Evolutionary conservation across 2,888 invertebrate species (phyloP).

Genomic region (Melangyna quadrimaculata): DNA sequence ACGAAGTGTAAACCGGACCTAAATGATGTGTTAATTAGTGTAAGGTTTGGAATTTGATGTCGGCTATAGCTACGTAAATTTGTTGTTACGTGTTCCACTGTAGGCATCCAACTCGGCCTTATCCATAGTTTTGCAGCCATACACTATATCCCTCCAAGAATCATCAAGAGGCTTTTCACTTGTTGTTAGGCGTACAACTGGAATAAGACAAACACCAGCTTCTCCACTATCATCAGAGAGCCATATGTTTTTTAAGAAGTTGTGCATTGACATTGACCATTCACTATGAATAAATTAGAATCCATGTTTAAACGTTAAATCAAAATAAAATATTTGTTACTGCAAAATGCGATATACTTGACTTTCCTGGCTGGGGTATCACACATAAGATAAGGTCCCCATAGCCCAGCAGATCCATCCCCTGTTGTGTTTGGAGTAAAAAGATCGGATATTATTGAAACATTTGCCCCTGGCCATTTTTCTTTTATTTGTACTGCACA

Average conservation of each 20-base stretch:
- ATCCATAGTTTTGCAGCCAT: conserved; percentile 80
- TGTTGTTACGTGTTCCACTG: conserved; percentile 77
- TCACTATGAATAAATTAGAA: conserved; percentile 81
- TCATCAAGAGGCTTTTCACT: conserved; percentile 75
- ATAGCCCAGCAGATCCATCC: conserved; percentile 89
- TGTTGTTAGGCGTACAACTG: conserved; percentile 80
- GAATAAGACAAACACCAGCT: conserved; percentile 82
- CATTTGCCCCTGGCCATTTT: conserved; percentile 82
- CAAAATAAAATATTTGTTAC: neutral
- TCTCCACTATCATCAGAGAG: conserved; percentile 82
- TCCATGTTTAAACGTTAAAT: neutral
- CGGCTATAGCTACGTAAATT: conserved; percentile 79
- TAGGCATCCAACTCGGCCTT: conserved; percentile 78
- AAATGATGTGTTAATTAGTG: conserved; percentile 53
- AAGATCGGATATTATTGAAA: conserved; percentile 86
- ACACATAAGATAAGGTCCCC: conserved; percentile 86
- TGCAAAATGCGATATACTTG: conserved; percentile 78
- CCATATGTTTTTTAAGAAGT: conserved; percentile 84
- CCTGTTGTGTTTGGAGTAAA: conserved; percentile 89
- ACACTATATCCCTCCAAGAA: conserved; percentile 81
- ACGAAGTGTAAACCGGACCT: conserved; percentile 86
- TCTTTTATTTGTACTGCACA: conserved; percentile 87
- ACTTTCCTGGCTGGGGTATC: conserved; percentile 83
- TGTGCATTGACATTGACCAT: conserved; percentile 85
- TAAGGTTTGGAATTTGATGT: neutral